These are phyloP conservation scores for Cyclophora albipunctata DNA, from an alignment of 2,888 invertebrate genomes.

Conservation along the genomic window DNA sequence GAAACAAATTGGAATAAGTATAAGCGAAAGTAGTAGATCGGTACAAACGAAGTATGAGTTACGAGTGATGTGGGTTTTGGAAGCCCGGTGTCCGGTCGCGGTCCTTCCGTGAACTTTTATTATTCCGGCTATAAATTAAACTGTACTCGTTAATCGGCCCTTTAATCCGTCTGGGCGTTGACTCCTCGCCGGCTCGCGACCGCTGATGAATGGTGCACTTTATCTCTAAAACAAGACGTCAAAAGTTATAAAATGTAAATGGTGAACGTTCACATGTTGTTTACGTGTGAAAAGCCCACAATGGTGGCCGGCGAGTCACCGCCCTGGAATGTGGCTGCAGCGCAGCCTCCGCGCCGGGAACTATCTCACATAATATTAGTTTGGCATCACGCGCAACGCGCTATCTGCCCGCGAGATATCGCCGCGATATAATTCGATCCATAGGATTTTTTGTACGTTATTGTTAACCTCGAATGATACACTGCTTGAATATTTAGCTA, in stretches of 20 bases:
- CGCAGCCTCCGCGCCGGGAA: conserved; percentile 31
- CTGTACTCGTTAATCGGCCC: conserved; percentile 66
- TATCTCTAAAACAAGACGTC: conserved; percentile 34
- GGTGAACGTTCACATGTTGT: conserved; percentile 39
- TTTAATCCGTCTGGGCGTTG: conserved; percentile 73
- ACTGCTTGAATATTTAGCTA: conserved; percentile 73
- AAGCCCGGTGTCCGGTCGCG: conserved; percentile 18
- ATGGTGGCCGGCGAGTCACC: conserved; percentile 49
- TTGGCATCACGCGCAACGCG: conserved; percentile 3
- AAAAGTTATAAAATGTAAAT: conserved; percentile 46
- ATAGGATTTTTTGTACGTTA: conserved; percentile 59
- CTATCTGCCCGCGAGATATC: conserved; percentile 40
- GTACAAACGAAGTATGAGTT: conserved; percentile 31
- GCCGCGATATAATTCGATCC: conserved; percentile 57
- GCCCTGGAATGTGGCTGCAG: conserved; percentile 60
- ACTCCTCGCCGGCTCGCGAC: conserved; percentile 41
- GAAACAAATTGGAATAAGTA: conserved; percentile 4
- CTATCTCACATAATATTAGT: conserved; percentile 9
- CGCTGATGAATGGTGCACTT: conserved; percentile 39
- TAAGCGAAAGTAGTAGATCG: conserved; percentile 7
- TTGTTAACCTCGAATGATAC: conserved; percentile 72
- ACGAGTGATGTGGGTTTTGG: conserved; percentile 32
- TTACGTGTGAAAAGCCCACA: conserved; percentile 39
- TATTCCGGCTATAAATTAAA: conserved; percentile 71
- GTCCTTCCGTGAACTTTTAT: conserved; percentile 59